Conservation (phyloP, 1,140 invertebrate genomes). For the Colletes gigas region DNA sequence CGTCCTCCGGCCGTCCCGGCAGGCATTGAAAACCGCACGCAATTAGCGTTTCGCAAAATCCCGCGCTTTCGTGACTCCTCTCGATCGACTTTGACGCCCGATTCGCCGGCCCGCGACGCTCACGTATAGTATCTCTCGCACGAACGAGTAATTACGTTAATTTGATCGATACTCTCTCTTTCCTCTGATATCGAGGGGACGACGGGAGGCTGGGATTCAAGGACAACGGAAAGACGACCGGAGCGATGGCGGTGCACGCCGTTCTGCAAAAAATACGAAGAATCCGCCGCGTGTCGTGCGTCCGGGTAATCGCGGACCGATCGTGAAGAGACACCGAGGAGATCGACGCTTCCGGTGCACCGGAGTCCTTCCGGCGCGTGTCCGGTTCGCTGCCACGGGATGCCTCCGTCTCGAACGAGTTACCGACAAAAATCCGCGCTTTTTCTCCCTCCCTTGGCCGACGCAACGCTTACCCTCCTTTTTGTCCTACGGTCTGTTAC, state of each 20-base stretch:
- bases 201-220: background rate
- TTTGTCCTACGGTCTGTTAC: slow-evolving; percentile 52
- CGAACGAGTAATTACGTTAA: slow-evolving; percentile 52
- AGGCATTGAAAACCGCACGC: slow-evolving; percentile 16
- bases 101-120: slow-evolving; percentile 1
- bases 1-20: background rate
- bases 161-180: slow-evolving; percentile 43
- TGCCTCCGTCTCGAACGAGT: slow-evolving; percentile 34
- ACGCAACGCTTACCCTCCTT: slow-evolving; percentile 44
- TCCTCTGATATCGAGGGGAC: slow-evolving; percentile 13
- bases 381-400: slow-evolving; percentile 49
- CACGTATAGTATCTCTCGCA: slow-evolving; percentile 15
- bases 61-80: slow-evolving; percentile 14
- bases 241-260: background rate
- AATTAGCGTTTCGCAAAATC: slow-evolving; percentile 42
- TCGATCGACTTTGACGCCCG: slow-evolving; percentile 26
- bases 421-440: slow-evolving; percentile 54
- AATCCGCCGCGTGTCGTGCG: background rate
- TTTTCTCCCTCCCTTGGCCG: slow-evolving; percentile 40
- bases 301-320: slow-evolving; percentile 10
- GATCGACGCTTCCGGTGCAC: slow-evolving; percentile 54
- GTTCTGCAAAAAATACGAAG: no score
- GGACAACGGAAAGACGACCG: slow-evolving; percentile 25
- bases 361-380: slow-evolving; percentile 53
- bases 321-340: slow-evolving; percentile 40